phyloP scores from a whole-genome alignment of 2,113 vertebrate genomes.

The Pachypanchax playfairii region DNA sequence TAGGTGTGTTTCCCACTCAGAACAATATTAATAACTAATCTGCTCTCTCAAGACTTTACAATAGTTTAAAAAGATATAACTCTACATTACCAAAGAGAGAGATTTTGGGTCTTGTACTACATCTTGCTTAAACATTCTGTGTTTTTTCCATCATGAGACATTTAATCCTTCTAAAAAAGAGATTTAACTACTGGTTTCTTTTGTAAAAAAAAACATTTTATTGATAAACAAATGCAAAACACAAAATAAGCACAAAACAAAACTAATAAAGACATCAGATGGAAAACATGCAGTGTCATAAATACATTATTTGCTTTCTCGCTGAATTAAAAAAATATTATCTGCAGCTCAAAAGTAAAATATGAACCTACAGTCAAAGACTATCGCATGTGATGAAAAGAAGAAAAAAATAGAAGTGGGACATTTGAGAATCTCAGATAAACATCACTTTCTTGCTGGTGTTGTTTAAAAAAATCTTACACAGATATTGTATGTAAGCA shows the following conservation, averaged over 20 bases:
- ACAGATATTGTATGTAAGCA: too few relatives aligned
- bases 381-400: neutral
- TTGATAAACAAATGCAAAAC: slow-evolving; percentile 44
- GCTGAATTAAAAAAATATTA: slow-evolving; percentile 8
- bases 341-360: slow-evolving; percentile 15
- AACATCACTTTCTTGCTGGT: slow-evolving; percentile 8
- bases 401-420: neutral
- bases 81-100: neutral
- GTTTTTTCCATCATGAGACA: neutral
- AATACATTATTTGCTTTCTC: slow-evolving; percentile 1
- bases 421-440: slow-evolving; percentile 15
- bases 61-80: neutral
- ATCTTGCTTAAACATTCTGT: neutral
- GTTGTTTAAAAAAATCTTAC: too few relatives aligned
- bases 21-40: too few relatives aligned
- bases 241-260: slow-evolving; percentile 30
- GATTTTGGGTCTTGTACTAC: neutral
- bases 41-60: neutral
- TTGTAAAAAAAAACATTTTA: slow-evolving; percentile 52
- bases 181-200: neutral
- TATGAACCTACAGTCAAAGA: slow-evolving; percentile 25
- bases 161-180: neutral
- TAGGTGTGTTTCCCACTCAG: too few relatives aligned
- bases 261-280: slow-evolving; percentile 27
- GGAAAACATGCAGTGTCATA: too few relatives aligned